A percentile compares a stretch with the other conserved stretches of the same genome.
Evolutionary conservation across 1,140 invertebrate species (phyloP).

Genomic region (Drosophila baimaii): DNA sequence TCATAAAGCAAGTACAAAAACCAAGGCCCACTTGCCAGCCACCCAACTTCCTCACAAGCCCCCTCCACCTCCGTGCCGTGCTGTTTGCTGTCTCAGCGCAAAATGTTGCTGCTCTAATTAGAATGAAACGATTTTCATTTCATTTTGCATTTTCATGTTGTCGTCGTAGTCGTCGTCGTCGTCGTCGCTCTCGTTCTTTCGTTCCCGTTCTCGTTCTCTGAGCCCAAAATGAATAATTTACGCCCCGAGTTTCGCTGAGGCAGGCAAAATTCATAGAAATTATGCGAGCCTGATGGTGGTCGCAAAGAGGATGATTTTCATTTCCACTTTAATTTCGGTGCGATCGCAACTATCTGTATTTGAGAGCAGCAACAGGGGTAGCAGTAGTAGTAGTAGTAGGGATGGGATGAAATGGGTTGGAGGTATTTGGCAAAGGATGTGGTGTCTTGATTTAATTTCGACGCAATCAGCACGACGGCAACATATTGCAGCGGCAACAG

Average conservation of each 20-base stretch:
- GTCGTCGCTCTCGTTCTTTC: conserved; percentile 29
- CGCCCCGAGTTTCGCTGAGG: conserved; percentile 63
- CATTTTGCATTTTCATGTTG: conserved; percentile 75
- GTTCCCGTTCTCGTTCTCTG: conserved; percentile 28
- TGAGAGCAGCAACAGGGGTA: not conserved
- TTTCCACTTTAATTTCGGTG: conserved; percentile 75
- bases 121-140: conserved; percentile 81
- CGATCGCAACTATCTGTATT: conserved; percentile 54
- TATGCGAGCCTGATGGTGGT: conserved; percentile 37
- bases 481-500: conserved; percentile 25
- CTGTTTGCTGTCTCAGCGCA: conserved; percentile 78
- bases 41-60: conserved; percentile 19
- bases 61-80: not conserved
- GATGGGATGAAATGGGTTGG: too few relatives aligned
- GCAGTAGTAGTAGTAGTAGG: not conserved
- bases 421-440: conserved; percentile 16
- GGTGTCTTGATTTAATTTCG: conserved; percentile 69
- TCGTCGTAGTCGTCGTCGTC: conserved; percentile 27
- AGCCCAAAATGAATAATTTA: conserved; percentile 79
- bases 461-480: conserved; percentile 35
- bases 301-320: conserved; percentile 33
- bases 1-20: conserved; percentile 9
- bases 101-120: conserved; percentile 81
- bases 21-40: conserved; percentile 18
- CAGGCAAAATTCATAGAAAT: conserved; percentile 76